These are phyloP conservation scores for Zoanthus sociatus DNA, from an alignment of 92 coral and sea anemone species.

Conservation along the genomic window DNA sequence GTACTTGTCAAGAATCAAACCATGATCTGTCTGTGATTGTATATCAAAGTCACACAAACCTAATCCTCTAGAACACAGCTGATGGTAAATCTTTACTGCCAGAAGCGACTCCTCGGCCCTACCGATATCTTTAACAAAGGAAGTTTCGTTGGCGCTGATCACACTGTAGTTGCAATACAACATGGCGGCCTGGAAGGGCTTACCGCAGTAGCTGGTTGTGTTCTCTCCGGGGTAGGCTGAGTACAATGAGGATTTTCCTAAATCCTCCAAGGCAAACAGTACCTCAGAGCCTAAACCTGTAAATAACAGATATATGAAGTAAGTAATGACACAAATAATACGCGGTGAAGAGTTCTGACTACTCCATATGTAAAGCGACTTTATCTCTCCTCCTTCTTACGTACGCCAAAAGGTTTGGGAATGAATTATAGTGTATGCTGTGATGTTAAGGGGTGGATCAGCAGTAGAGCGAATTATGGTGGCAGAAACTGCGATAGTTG, in stretches of 20 bases:
- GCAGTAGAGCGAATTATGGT: no score
- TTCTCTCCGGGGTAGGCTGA: not conserved
- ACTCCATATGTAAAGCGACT: no score
- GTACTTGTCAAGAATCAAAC: not conserved
- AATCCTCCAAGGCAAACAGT: not conserved
- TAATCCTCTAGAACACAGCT: constrained; percentile 1
- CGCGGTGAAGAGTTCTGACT: no score
- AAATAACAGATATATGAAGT: not conserved
- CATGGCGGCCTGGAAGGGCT: constrained; percentile 32
- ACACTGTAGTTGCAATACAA: constrained; percentile 12
- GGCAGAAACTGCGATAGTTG: no score
- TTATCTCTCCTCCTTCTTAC: no score
- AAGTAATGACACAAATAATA: no score
- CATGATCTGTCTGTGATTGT: constrained; percentile 1
- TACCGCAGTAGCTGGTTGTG: not conserved
- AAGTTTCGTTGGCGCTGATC: constrained; percentile 22
- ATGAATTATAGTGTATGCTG: no score
- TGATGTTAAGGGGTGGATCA: no score
- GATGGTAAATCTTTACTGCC: constrained; percentile 14
- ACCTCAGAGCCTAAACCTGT: not conserved
- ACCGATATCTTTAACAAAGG: constrained; percentile 16
- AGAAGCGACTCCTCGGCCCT: constrained; percentile 16
- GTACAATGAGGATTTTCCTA: not conserved
- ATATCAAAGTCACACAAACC: not conserved
- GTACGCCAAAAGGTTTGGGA: no score